Conservation (phyloP, 2,797 vertebrate species). For the Streptopelia turtur region DNA sequence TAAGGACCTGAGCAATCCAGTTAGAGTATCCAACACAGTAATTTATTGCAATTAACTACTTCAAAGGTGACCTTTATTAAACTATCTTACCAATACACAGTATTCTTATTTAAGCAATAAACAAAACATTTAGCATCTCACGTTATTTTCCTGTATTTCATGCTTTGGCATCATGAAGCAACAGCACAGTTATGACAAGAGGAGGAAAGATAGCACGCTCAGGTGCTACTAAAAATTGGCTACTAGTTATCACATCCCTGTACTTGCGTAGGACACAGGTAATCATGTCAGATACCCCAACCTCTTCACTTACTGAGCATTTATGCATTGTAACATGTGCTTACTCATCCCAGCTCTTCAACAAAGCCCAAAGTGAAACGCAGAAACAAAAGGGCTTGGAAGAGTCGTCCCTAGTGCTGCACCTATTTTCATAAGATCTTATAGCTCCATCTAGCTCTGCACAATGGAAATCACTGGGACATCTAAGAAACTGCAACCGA, state of each 20-base stretch:
- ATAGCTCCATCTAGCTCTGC: constrained; percentile 84
- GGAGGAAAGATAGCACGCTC: background rate
- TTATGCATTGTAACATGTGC: background rate
- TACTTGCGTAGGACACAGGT: background rate
- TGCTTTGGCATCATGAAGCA: background rate
- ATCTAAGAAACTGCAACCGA: constrained; percentile 17
- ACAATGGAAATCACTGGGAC: constrained; percentile 58
- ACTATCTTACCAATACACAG: background rate
- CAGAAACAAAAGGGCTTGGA: background rate
- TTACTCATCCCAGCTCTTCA: background rate
- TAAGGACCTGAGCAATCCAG: constrained; percentile 29
- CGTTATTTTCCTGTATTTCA: background rate
- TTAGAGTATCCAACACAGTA: constrained; percentile 33
- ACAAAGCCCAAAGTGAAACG: constrained; percentile 16
- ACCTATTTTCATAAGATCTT: constrained; percentile 75
- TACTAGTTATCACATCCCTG: background rate
- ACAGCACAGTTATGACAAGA: background rate
- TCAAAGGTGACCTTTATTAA: constrained; percentile 64
- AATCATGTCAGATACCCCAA: background rate
- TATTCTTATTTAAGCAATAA: background rate
- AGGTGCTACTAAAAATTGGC: background rate
- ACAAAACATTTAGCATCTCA: background rate
- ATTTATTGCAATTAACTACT: constrained; percentile 59
- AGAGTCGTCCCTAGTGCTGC: background rate
- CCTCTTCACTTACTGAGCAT: background rate